Base-by-base conservation (phyloP, 2,888 invertebrate genomes). In the Alloplasta piceator region DNA sequence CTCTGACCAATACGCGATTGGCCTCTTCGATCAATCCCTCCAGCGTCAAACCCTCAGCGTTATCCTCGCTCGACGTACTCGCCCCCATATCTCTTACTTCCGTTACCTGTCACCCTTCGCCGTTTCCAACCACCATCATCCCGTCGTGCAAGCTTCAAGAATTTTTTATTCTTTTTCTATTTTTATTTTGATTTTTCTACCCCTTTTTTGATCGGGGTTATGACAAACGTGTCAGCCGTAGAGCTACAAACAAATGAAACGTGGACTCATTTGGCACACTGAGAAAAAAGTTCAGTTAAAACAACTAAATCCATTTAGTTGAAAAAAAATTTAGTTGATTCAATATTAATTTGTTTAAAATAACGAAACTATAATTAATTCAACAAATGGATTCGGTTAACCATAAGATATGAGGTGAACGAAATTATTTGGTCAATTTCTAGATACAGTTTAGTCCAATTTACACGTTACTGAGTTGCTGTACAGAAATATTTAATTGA, bases 1-100 rank as follows among this genome's bases (percentile, higher is more conserved):
- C 70, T 76, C 79, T 82, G 61, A 72, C 46, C 50, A 86, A 64
- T 52, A 85, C 43, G 55, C 83, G 75, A 73, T 84, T 84, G 14
- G 82, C 82, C 68, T 84, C 83, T 41, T 61, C 81, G 61, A 85
- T 71, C 56, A 83, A 71, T 75, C 79, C 71, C 36, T 83, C 79
- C n/a, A 81, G 80, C 58, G 84, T 83, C 63, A 78, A 50, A 6
- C 75, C 58, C 43, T 58, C 72, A 5, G 16, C 10, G 74, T 55
- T 55, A 16, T 60, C 64, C 72, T 55, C 39, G 67, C 43, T 55
- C 56, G 78, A 78, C 43, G 75, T 74, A 16, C 82, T 78, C 70
- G 76, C 82, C 58, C 82, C 82, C 82, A 83, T 78, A 38, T 76
- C 38, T 63, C 36, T 74, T 61, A 61, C 78, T 61, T 55, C 26